Base-by-base conservation (phyloP, 2,888 invertebrate genomes). In the Anaspis maculata region DNA sequence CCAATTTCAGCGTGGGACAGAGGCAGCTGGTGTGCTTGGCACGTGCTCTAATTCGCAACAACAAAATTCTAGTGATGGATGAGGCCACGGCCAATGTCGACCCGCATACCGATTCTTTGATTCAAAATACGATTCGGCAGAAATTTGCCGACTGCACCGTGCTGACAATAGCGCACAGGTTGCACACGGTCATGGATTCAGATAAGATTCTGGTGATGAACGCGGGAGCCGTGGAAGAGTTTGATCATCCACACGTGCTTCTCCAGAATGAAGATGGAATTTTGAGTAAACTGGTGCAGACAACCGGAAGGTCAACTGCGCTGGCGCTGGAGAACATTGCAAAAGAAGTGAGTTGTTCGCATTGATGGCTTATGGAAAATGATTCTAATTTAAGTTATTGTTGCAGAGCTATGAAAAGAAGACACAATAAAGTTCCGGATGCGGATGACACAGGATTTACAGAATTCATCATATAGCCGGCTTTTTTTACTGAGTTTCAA, bases 71-170 rank as follows among this genome's bases (percentile, higher is more conserved):
- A 28, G 56, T 66, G 3, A 45, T 66, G 40, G 66, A 88, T 58
- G 88, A 88, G 68, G 87, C 88, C 27, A 88, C 87, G 1, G 86
- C 87, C 25, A 86, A 86, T 56, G 84, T 87, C 1, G 87, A 88
- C 64, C 81, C 80, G 1, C 76, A 79, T 29, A 88, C 87, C 14
- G 87, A 88, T 56, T 72, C 73, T 1, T 60, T 87, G 11, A 88
- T 89, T 42, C 88, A 89, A 57, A 70, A 70, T 15, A 84, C 86
- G 0, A 87, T 89, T 39, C 69, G 84, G 41, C 70, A 69, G 27
- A 83, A 84, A 58, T 88, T 88, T 58, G 72, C 71, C 1, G 70
- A 77, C 21, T 88, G 87, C 57, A 86, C 88, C 0, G 87, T 90
- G 13, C 71, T 90, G 27, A 89, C 88, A 1, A 85, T 90, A 28